Base-by-base conservation (phyloP, 2,888 invertebrate species). In the Drosophila formosana region DNA sequence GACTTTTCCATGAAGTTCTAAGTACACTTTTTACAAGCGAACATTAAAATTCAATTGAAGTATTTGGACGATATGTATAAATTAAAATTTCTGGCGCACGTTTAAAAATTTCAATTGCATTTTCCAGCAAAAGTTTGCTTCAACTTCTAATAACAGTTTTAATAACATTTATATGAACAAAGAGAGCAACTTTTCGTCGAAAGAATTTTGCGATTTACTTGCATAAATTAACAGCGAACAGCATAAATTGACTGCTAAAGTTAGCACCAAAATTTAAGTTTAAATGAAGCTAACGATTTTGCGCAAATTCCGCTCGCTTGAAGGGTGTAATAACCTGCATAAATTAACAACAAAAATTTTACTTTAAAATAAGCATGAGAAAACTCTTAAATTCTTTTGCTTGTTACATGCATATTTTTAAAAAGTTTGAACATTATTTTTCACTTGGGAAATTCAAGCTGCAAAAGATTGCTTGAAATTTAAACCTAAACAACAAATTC, bases 181-280 rank as follows among this genome's bases (percentile, higher is more conserved):
- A n/a, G n/a, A 13, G 39, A n/a, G 9, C 13, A 26, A 39, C 25
- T 39, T 26, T 52, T 26, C 13, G 37, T 18, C 18, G 13, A 45
- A 55, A 32, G 55, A n/a, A n/a, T 6, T 46, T 57, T 57, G 9
- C 9, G n/a, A 41, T 18, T 23, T 5, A 50, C 11, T 25, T 26
- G 46, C 18, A 47, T 47, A 39, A 9, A 18, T 49, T 23, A 28
- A 45, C 34, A 45, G n/a, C 3, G 8, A 18, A n/a, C 11, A n/a
- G 62, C 11, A 55, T 61, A 67, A 53, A 50, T 61, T 68, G 13
- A 30, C n/a, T 37, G 28, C 28, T 7, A 39, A 58, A 58, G 18
- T 49, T 30, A 11, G 7, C 5, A 23, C 11, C 7, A 13, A 13
- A 32, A 25, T n/a, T 25, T 4, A 32, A 41, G 11, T 41, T 53